Evolutionary conservation across 2,888 invertebrate species (phyloP), one percentile per base, ranked within the genome.

Genomic region (Sisyra terminalis): DNA sequence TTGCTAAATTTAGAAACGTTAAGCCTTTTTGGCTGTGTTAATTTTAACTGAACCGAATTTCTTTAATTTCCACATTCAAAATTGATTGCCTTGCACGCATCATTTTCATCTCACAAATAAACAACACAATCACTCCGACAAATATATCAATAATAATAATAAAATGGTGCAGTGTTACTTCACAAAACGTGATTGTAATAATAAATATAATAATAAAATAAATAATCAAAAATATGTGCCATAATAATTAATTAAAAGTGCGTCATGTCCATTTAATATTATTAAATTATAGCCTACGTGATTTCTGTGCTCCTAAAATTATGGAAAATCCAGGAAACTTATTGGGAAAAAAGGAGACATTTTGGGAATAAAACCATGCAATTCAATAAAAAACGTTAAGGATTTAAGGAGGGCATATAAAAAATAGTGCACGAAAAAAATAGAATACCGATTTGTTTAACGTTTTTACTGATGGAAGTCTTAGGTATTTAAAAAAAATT

Each of bases 241-340:
- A 59, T 56, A 32, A 32, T 32, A 55, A 24, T 24, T 7, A 24
- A 24, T 55, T 51, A 50, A 55, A 56, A 60, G 61, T 63, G 63
- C 61, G 61, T 52, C 62, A 63, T 60, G 56, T 64, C 62, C 29
- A 40, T 24, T 24, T 24, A 24, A 24, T 24, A 24, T 24, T 24
- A 24, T 24, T 7, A 24, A 24, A 24, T 24, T 24, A n/a, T 36
- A 61, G 53, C 61, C 64, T 64, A 63, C 63, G 60, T 60, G 57
- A 54, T 54, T 56, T 55, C 58, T 57, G 59, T 61, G 60, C 59
- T 55, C 54, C 59, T 59, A 58, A 57, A 54, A 54, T 52, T 52
- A 46, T 46, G 46, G 47, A 42, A 35, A 9, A 13, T 31, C 18
- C 13, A 29, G 35, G 24, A 30, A 30, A 10, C 2, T 6, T 36